Percentiles rank a stretch among this genome's conserved stretches.
Evolutionary conservation across 2,888 invertebrate genomes (phyloP).

Genomic region (Chrysopilus asiliformis): DNA sequence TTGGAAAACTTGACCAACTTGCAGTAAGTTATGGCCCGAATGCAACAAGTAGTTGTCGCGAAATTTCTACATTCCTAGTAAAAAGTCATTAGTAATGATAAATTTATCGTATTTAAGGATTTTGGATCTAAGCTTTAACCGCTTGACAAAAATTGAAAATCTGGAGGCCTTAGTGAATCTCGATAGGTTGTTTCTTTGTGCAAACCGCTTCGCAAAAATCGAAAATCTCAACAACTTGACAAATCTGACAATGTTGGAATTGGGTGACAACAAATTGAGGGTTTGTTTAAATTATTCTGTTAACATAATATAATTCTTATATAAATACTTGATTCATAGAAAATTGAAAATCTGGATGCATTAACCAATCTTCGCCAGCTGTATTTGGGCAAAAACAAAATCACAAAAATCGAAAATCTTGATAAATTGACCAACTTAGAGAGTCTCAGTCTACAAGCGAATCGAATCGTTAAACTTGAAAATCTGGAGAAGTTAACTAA

Average conservation of each 20-base stretch:
- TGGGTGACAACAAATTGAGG: constrained; percentile 89
- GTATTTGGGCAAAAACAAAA: constrained; percentile 92
- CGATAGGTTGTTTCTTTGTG: constrained; percentile 73
- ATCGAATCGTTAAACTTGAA: constrained; percentile 76
- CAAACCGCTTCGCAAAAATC: constrained; percentile 78
- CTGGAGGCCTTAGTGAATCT: constrained; percentile 60
- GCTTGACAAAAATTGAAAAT: constrained; percentile 75
- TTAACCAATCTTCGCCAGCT: constrained; percentile 61
- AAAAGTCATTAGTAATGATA: too few species aligned
- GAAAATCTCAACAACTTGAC: constrained; percentile 73
- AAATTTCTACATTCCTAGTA: too few species aligned
- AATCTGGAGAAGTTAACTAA: constrained; percentile 60
- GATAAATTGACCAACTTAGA: constrained; percentile 56
- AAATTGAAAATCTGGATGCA: constrained; percentile 73
- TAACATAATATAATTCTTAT: background rate
- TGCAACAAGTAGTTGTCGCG: too few species aligned
- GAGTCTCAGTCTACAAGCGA: constrained; percentile 80
- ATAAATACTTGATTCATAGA: constrained; percentile 37
- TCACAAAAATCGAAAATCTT: constrained; percentile 71
- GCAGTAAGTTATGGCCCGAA: constrained; percentile 65
- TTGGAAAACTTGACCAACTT: constrained; percentile 75
- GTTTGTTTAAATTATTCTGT: constrained; percentile 32
- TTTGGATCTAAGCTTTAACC: constrained; percentile 91
- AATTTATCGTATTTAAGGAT: constrained; percentile 46
- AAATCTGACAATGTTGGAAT: constrained; percentile 70